Base-by-base conservation (phyloP, 64 coral and sea anemone genomes). In the Dendronephthya gigantea region DNA sequence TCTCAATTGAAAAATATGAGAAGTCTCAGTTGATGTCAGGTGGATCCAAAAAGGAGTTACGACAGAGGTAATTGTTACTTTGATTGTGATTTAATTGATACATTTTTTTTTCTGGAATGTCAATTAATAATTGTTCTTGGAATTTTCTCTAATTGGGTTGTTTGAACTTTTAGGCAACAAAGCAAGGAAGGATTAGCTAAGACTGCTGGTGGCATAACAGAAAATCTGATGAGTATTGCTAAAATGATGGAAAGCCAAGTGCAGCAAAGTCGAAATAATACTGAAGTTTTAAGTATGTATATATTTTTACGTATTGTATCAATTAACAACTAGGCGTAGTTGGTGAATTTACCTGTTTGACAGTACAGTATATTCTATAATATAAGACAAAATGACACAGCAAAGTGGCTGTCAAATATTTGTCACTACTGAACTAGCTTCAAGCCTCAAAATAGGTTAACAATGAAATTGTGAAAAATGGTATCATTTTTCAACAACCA, bases 181-280 rank as follows among this genome's bases (percentile, higher is more conserved):
- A 93, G 90, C 82, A 97, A 97, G 32, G 94, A 97, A 69, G 90
- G 91, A 40, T 89, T 97, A 84, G 92, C 92, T 14, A 88, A 90
- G 91, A 97, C 94, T 45, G 81, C 94, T 50, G 90, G 94, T 84
- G 93, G 91, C 37, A 97, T 97, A 35, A 97, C 94, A 35, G 88
- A 97, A 50, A 92, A 93, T 89, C 76, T 97, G 25, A 93, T 91
- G 91, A 90, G 92, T 39, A 91, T 91, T 15, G 89, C 94, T 74
- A 90, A 87, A 74, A 86, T 88, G 68, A 97, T 97, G 93, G 93
- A 92, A 39, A 90, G 89, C 28, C 91, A 93, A 32, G 90, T 92
- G 28, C 84, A 90, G 45, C 86, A 91, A 52, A 90, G 86, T 50
- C 88, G 88, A 49, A 52, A 85, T 14, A 91, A 96, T 82, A 76